Evolutionary conservation across 2,888 invertebrate species (phyloP).

Genomic region (Neocrepidodera transversa): DNA sequence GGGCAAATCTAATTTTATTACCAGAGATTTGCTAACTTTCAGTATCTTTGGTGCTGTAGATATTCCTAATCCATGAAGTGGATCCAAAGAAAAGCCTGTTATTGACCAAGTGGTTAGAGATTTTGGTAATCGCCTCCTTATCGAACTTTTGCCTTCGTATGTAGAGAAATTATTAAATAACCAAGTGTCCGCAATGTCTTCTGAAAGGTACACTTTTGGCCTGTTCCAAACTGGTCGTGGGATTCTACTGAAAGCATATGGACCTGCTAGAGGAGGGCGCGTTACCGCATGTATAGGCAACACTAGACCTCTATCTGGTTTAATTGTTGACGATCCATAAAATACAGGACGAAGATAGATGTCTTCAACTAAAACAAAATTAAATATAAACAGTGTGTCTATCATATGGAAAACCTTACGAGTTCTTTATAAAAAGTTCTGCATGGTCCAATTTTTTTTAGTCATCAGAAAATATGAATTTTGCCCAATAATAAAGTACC

Average conservation of each 20-base stretch:
- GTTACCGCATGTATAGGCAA: constrained; percentile 67
- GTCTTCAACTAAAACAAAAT: constrained; percentile 56
- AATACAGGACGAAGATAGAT: constrained; percentile 58
- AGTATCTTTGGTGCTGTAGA: constrained; percentile 70
- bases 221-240: constrained; percentile 80
- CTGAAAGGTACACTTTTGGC: constrained; percentile 80
- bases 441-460: too few relatives aligned
- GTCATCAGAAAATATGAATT: too few relatives aligned
- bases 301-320: constrained; percentile 59
- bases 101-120: constrained; percentile 86
- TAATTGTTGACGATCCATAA: constrained; percentile 58
- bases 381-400: too few relatives aligned
- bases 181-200: constrained; percentile 80
- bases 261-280: constrained; percentile 84
- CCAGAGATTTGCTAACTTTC: constrained; percentile 84
- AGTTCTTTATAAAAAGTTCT: too few relatives aligned
- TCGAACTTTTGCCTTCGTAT: constrained; percentile 67
- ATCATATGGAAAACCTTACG: too few relatives aligned
- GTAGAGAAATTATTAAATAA: constrained; percentile 83
- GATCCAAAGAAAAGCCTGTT: constrained; percentile 82
- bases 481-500: too few relatives aligned
- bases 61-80: constrained; percentile 78
- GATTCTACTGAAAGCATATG: constrained; percentile 88
- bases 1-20: constrained; percentile 85
- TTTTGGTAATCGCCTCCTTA: constrained; percentile 76